A percentile compares a stretch with the other conserved stretches of the same genome.
phyloP scores from a whole-genome alignment of 1,140 invertebrate species.

The Eumaeus atala region DNA sequence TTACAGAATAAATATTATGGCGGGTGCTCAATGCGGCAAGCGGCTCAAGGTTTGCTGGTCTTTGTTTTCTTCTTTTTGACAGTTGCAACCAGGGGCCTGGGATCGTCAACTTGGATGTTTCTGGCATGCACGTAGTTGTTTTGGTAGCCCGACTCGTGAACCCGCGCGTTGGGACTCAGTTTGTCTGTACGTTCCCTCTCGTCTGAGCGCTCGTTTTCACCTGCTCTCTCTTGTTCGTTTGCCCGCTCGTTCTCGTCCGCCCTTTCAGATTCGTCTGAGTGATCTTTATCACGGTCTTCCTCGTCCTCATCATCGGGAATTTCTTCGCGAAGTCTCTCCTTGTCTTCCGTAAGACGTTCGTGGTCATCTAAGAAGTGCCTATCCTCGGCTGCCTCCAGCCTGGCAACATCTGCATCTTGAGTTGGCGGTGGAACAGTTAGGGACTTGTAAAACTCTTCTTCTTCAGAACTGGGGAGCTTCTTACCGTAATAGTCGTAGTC shows the following conservation, averaged over 20 bases:
- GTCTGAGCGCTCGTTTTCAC: conserved; percentile 36
- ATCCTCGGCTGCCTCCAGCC: conserved; percentile 34
- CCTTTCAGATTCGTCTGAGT: conserved; percentile 27
- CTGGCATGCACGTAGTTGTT: conserved; percentile 49
- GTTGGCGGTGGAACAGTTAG: conserved; percentile 44
- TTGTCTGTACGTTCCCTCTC: conserved; percentile 44
- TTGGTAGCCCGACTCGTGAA: conserved; percentile 45
- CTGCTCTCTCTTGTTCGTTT: conserved; percentile 32
- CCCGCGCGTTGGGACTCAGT: conserved; percentile 48
- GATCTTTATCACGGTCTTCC: conserved; percentile 10
- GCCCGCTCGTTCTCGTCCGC: conserved; percentile 25
- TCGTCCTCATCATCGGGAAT: conserved; percentile 9
- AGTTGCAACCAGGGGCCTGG: conserved; percentile 25
- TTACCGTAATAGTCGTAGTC: conserved; percentile 60
- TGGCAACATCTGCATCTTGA: conserved; percentile 39
- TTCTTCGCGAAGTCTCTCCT: conserved; percentile 12
- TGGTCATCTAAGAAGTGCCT: conserved; percentile 52
- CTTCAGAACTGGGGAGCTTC: conserved; percentile 44
- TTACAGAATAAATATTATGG: conserved; percentile 61
- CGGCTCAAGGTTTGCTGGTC: conserved; percentile 28
- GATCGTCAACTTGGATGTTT: conserved; percentile 45
- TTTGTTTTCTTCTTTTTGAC: conserved; percentile 32
- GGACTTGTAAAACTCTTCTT: conserved; percentile 42
- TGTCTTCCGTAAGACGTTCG: conserved; percentile 31
- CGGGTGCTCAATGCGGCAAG: conserved; percentile 28